phyloP scores from a whole-genome alignment of 1,140 invertebrate species.

The Trichonephila clavipes region DNA sequence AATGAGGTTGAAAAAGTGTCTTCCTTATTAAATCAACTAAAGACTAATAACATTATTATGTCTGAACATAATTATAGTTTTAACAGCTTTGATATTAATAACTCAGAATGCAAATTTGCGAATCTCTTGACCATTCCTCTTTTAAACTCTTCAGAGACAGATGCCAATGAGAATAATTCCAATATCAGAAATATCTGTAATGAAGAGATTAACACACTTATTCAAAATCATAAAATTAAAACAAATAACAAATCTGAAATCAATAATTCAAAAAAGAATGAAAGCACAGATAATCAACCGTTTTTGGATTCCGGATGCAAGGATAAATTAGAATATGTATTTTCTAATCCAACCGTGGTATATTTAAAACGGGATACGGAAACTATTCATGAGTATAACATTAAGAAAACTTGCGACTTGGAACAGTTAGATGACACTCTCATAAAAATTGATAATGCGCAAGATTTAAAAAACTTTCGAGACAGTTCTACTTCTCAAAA shows the following conservation, averaged over 20 bases:
- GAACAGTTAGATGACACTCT: too few relatives aligned
- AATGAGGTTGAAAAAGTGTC: too few relatives aligned
- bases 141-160: not conserved
- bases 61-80: not conserved
- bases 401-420: too few relatives aligned
- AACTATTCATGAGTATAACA: too few relatives aligned
- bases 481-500: too few relatives aligned
- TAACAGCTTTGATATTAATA: not conserved
- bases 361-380: too few relatives aligned
- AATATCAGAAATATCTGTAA: not conserved
- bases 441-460: too few relatives aligned
- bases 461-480: too few relatives aligned
- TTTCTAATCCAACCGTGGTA: too few relatives aligned
- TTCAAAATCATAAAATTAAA: not conserved
- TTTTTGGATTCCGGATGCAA: not conserved
- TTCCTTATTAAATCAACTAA: not conserved
- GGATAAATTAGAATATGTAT: not conserved
- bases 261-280: not conserved
- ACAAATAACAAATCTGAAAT: not conserved
- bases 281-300: not conserved
- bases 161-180: not conserved
- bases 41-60: not conserved
- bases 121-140: not conserved
- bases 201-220: not conserved
- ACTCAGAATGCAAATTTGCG: not conserved